Conservation (phyloP, 2,888 invertebrate species). For the Hermodice carunculata region DNA sequence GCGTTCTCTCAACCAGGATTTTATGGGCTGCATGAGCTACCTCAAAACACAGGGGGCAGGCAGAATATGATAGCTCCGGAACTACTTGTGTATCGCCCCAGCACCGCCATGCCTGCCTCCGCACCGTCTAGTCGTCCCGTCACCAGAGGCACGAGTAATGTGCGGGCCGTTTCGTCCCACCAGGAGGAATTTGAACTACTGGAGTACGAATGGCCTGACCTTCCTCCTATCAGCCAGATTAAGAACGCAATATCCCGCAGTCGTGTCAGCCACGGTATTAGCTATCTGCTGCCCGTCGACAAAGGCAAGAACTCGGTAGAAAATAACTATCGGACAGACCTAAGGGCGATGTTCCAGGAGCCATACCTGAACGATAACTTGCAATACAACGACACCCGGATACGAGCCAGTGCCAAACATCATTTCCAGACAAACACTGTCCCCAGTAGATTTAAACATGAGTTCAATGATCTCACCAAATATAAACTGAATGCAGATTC, state of each 20-base stretch:
- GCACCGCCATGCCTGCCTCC: too few species aligned
- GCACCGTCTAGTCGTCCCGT: too few species aligned
- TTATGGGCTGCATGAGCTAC: too few species aligned
- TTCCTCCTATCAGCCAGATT: conserved; percentile 58
- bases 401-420: conserved; percentile 48
- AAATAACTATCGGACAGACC: conserved; percentile 55
- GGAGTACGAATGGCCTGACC: conserved; percentile 60
- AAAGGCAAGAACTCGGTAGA: conserved; percentile 58
- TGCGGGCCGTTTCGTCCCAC: too few species aligned
- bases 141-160: too few species aligned
- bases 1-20: too few species aligned
- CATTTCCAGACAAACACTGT: conserved; percentile 54
- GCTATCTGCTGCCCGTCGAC: conserved; percentile 59
- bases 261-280: conserved; percentile 56
- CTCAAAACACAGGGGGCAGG: too few species aligned
- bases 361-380: conserved; percentile 52
- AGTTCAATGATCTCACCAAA: background rate
- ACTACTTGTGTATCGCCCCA: too few species aligned
- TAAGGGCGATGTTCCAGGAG: conserved; percentile 59
- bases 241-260: conserved; percentile 56
- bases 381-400: conserved; percentile 48
- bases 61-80: too few species aligned
- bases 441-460: background rate
- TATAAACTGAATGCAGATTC: conserved; percentile 53
- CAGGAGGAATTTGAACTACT: background rate